phyloP scores from a whole-genome alignment of 2,797 vertebrate species.

The Manis javanica region DNA sequence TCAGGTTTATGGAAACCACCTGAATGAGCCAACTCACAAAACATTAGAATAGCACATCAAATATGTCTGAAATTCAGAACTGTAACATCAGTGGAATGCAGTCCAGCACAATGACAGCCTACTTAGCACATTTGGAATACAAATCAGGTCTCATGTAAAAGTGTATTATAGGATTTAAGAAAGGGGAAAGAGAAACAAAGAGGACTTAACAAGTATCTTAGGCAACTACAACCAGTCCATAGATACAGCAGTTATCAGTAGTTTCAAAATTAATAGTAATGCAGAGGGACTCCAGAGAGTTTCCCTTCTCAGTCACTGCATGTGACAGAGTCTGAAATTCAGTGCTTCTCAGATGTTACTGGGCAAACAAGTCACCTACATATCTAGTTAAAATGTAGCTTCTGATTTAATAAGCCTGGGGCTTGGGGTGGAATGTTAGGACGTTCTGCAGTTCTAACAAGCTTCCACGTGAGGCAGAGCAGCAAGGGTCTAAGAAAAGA shows the following conservation, averaged over 20 bases:
- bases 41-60: not conserved
- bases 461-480: not conserved
- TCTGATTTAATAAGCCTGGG: not conserved
- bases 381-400: not conserved
- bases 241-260: not conserved
- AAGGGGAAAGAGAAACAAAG: not conserved
- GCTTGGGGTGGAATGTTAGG: too few relatives aligned
- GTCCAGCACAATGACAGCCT: not conserved
- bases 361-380: not conserved
- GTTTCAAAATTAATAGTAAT: conserved; percentile 1
- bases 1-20: not conserved
- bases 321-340: not conserved
- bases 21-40: conserved; percentile 27
- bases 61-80: not conserved
- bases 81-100: not conserved
- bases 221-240: not conserved
- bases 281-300: not conserved
- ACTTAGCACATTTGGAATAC: not conserved
- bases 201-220: not conserved
- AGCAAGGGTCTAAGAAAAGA: not conserved
- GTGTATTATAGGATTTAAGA: not conserved
- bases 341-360: not conserved
- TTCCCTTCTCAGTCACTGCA: not conserved
- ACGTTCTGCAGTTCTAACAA: not conserved
- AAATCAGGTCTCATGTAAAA: not conserved